phyloP scores from a whole-genome alignment of 2,888 invertebrate genomes.

The Philereme transversata region DNA sequence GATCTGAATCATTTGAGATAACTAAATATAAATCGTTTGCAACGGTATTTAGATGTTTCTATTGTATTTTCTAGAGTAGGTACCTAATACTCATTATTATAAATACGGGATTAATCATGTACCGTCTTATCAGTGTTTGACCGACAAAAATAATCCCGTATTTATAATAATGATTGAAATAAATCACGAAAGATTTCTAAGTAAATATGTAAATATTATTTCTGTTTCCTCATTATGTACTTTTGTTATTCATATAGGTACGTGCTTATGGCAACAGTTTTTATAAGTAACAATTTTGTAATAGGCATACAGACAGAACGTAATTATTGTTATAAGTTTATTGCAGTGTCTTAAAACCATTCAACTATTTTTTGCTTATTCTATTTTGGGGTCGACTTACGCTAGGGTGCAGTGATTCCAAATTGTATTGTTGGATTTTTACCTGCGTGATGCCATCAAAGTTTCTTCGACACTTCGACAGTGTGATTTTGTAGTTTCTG shows the following conservation, averaged over 20 bases:
- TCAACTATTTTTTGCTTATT: slow-evolving; percentile 38
- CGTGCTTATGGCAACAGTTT: not conserved
- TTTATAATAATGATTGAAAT: too few species aligned
- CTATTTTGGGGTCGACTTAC: slow-evolving; percentile 38
- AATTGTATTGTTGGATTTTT: slow-evolving; percentile 44
- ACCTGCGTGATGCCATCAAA: slow-evolving; percentile 40
- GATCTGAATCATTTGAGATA: too few species aligned
- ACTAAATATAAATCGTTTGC: too few species aligned
- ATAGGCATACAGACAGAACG: slow-evolving; percentile 3
- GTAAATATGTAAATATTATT: too few species aligned
- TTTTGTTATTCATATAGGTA: not conserved
- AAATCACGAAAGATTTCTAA: too few species aligned
- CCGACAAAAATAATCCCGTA: too few species aligned
- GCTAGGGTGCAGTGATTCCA: slow-evolving; percentile 38
- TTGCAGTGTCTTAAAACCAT: slow-evolving; percentile 32
- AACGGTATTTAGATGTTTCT: too few species aligned
- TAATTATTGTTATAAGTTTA: slow-evolving; percentile 20
- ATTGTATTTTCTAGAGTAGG: too few species aligned
- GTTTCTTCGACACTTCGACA: slow-evolving; percentile 29
- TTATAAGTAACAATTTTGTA: not conserved
- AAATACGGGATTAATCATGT: too few species aligned
- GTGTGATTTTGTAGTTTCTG: slow-evolving; percentile 36
- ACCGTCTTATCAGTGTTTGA: too few species aligned
- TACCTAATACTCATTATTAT: too few species aligned
- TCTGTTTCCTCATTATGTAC: too few species aligned